A percentile compares a stretch with the other conserved stretches of the same genome.
These are phyloP conservation scores for Thelaira solivaga DNA, from an alignment of 2,888 invertebrate genomes.

Conservation along the genomic window DNA sequence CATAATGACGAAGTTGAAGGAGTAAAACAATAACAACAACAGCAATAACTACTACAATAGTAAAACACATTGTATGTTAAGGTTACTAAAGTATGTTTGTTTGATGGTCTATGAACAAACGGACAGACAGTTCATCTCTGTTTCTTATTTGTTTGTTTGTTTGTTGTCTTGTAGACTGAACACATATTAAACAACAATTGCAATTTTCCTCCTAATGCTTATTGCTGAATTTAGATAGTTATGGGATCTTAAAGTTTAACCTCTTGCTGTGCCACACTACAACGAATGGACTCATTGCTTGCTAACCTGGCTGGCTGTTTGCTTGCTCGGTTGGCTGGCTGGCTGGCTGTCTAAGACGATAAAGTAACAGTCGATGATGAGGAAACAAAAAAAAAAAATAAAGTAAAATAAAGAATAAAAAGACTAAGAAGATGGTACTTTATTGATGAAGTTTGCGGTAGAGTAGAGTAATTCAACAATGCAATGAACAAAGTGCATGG, in stretches of 20 bases:
- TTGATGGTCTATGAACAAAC: conserved; percentile 11
- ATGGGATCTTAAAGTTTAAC: conserved; percentile 62
- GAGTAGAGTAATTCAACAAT: conserved; percentile 66
- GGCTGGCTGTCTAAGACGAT: conserved; percentile 58
- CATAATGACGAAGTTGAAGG: conserved; percentile 47
- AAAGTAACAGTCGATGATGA: conserved; percentile 65
- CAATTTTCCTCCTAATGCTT: conserved; percentile 75
- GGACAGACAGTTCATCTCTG: neutral
- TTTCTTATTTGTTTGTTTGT: conserved; percentile 22
- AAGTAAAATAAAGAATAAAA: conserved; percentile 53
- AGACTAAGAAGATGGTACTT: conserved; percentile 54
- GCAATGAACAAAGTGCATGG: conserved; percentile 70
- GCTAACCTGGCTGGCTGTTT: neutral
- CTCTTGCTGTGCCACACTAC: conserved; percentile 62
- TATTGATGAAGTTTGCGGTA: conserved; percentile 65
- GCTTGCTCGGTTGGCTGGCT: neutral
- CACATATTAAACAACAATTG: conserved; percentile 69
- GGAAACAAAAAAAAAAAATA: conserved; percentile 55
- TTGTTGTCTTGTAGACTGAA: conserved; percentile 47
- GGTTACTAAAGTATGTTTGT: conserved; percentile 60
- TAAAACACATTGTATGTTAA: conserved; percentile 59
- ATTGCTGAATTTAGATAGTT: conserved; percentile 74
- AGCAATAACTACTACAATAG: conserved; percentile 26
- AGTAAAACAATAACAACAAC: conserved; percentile 37
- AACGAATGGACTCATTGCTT: conserved; percentile 3